Evolutionary conservation across 1,140 invertebrate genomes (phyloP).

Genomic region (Odontomachus brunneus): DNA sequence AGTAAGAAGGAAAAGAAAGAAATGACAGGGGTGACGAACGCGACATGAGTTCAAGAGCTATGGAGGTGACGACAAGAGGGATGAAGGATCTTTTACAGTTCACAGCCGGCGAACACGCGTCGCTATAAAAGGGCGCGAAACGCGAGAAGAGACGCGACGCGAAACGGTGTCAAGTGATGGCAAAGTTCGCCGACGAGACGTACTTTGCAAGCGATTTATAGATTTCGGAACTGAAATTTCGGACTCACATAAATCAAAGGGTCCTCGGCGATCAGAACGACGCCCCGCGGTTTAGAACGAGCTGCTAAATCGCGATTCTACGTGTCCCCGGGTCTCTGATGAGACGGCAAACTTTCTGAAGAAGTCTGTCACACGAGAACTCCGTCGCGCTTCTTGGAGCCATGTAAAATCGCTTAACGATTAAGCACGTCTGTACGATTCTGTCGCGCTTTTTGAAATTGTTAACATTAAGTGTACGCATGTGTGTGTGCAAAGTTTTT

Average conservation of each 20-base stretch:
- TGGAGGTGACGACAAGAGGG: slow-evolving; percentile 27
- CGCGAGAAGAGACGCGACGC: slow-evolving; percentile 23
- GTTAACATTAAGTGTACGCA: too few species aligned
- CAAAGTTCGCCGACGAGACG: slow-evolving; percentile 27
- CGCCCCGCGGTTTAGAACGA: slow-evolving; percentile 5
- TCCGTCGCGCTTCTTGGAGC: background rate
- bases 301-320: slow-evolving; percentile 18
- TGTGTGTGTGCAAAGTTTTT: too few species aligned
- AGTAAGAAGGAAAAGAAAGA: background rate
- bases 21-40: background rate
- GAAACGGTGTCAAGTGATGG: slow-evolving; percentile 32
- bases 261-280: background rate
- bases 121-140: slow-evolving; percentile 24
- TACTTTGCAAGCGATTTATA: slow-evolving; percentile 38
- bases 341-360: background rate
- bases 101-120: slow-evolving; percentile 45
- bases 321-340: background rate
- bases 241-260: slow-evolving; percentile 31
- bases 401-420: background rate
- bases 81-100: slow-evolving; percentile 55
- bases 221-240: slow-evolving; percentile 32
- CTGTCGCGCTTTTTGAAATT: too few species aligned
- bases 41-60: slow-evolving; percentile 2
- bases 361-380: background rate
- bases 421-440: background rate